A percentile compares a stretch with the other conserved stretches of the same genome.
Conservation (phyloP, 1,140 invertebrate genomes). For the Drosophila prosaltans region DNA sequence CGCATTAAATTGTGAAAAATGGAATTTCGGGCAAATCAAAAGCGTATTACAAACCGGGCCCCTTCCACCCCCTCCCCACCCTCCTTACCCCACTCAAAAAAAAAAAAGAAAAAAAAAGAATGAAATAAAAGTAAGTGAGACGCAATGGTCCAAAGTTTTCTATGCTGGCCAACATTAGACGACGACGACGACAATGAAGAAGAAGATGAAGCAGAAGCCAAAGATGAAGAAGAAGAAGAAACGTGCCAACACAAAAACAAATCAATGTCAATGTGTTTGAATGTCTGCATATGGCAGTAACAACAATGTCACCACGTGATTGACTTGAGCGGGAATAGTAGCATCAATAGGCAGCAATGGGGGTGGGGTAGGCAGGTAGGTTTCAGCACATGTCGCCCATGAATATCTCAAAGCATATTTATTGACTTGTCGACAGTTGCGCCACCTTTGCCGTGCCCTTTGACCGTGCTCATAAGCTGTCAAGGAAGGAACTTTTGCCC, state of each 20-base stretch:
- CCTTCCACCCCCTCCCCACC: not conserved
- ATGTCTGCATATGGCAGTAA: constrained; percentile 41
- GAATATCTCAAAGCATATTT: constrained; percentile 74
- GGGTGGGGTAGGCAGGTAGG: not conserved
- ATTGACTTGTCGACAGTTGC: constrained; percentile 73
- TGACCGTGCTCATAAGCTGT: constrained; percentile 71
- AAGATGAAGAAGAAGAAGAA: constrained; percentile 14
- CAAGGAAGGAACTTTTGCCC: constrained; percentile 45
- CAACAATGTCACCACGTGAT: constrained; percentile 63
- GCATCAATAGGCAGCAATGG: not conserved
- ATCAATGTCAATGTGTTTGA: constrained; percentile 66
- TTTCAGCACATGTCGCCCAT: constrained; percentile 47
- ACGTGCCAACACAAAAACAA: constrained; percentile 56
- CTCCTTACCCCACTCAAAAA: not conserved
- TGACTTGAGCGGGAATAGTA: constrained; percentile 23
- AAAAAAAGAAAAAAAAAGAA: constrained; percentile 1
- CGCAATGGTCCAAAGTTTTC: constrained; percentile 40
- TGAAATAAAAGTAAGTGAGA: constrained; percentile 62
- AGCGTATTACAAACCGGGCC: constrained; percentile 67
- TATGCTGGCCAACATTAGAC: not conserved
- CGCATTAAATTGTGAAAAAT: constrained; percentile 82
- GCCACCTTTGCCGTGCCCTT: constrained; percentile 39
- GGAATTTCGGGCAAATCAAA: constrained; percentile 79
- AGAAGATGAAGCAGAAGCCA: not conserved
- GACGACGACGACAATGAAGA: not conserved